A percentile compares a stretch with the other conserved stretches of the same genome.
These are phyloP conservation scores for Macrotus californicus DNA, from an alignment of 2,113 vertebrate genomes.

Conservation along the genomic window DNA sequence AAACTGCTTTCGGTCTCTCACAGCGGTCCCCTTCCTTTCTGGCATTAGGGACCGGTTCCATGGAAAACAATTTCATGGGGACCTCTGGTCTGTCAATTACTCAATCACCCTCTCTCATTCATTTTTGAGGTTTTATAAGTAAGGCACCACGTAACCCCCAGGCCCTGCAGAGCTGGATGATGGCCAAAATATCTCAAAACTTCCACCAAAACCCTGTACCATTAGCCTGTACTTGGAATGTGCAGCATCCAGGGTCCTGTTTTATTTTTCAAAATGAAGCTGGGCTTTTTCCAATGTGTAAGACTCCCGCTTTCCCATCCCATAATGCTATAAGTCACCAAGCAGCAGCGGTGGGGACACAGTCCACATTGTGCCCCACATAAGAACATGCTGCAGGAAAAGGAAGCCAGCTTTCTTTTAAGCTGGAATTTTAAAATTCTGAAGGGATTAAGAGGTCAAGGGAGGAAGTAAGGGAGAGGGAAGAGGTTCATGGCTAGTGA, in stretches of 20 bases:
- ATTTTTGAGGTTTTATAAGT: conserved; percentile 54
- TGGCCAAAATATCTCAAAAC: conserved; percentile 71
- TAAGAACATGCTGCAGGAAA: neutral
- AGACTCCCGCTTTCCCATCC: neutral
- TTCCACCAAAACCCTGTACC: conserved; percentile 47
- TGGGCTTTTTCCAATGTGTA: conserved; percentile 3
- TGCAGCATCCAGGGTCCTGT: neutral
- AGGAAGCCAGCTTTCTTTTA: neutral
- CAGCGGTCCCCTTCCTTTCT: no score
- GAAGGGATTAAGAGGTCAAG: neutral
- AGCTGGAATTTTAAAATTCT: neutral
- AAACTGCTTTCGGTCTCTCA: neutral
- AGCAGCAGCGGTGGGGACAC: neutral
- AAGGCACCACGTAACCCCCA: conserved; percentile 65
- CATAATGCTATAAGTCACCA: neutral
- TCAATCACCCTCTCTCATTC: neutral
- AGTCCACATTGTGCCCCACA: neutral
- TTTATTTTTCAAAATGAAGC: conserved; percentile 55
- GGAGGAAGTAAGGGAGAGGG: neutral
- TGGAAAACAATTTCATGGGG: no score
- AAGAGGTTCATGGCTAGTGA: neutral
- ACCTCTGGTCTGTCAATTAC: neutral
- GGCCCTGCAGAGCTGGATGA: conserved; percentile 58
- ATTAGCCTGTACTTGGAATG: conserved; percentile 7
- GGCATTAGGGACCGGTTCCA: no score